Evolutionary conservation across 2,797 vertebrate genomes (phyloP).

Genomic region (Trematomus bernacchii): DNA sequence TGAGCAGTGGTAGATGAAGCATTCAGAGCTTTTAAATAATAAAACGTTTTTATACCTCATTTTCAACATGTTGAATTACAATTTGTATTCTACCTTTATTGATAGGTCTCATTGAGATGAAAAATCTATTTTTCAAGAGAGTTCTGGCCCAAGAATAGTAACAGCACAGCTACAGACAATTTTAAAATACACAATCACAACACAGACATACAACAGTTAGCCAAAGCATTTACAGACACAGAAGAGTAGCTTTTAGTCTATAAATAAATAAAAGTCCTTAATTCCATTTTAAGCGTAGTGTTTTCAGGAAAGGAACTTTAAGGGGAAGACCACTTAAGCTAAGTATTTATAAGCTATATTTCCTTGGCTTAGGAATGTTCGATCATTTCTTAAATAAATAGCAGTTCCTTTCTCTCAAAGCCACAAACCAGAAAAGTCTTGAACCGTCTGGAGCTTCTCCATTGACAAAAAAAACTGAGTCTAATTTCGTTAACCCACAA

Average conservation of each 20-base stretch:
- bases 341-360: background rate
- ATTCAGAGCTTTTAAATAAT: background rate
- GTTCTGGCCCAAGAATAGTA: no score
- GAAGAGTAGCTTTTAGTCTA: no score
- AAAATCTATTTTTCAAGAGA: no score
- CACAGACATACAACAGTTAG: no score
- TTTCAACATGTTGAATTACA: background rate
- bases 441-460: background rate
- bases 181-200: no score
- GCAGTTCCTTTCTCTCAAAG: background rate
- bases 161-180: no score
- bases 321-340: background rate
- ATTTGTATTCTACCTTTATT: no score
- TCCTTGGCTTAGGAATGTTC: background rate
- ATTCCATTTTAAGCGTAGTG: background rate
- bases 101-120: no score
- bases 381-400: no score
- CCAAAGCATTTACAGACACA: no score
- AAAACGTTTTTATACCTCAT: background rate
- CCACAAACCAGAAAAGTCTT: background rate
- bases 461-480: background rate
- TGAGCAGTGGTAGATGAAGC: background rate
- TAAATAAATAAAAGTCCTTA: background rate
- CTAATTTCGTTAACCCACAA: background rate
- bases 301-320: background rate